phyloP scores from a whole-genome alignment of 2,113 vertebrate species.

The Cygnus atratus region DNA sequence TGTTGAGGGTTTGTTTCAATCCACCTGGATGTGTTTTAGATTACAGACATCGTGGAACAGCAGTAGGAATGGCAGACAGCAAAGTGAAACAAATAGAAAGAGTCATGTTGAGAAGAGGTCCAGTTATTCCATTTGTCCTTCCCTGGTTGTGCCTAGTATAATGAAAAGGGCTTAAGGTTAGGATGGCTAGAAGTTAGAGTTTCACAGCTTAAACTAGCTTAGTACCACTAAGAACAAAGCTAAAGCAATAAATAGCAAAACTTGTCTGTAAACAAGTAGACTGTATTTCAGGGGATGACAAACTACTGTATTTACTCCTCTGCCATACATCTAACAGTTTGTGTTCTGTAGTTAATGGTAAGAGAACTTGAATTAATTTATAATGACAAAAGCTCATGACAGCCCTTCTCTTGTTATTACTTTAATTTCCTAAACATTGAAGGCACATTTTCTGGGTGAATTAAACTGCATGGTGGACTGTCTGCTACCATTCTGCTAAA shows the following conservation, averaged over 20 bases:
- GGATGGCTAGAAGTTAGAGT: background rate
- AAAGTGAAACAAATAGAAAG: slow-evolving; percentile 48
- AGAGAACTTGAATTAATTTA: background rate
- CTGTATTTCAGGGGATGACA: background rate
- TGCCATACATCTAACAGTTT: background rate
- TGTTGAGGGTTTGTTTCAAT: slow-evolving; percentile 24
- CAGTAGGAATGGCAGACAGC: slow-evolving; percentile 53
- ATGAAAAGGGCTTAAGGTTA: background rate
- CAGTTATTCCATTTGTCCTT: slow-evolving; percentile 61
- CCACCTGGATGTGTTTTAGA: background rate
- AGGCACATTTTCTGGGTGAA: no score
- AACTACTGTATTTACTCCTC: background rate
- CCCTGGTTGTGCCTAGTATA: slow-evolving; percentile 11
- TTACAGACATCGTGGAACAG: slow-evolving; percentile 2
- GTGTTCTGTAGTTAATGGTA: background rate
- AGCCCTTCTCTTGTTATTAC: background rate
- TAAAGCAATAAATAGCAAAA: background rate
- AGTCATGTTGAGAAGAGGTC: slow-evolving; percentile 40
- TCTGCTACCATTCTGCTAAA: background rate
- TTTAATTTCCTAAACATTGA: no score
- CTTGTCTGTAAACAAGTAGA: background rate
- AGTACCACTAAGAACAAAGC: background rate
- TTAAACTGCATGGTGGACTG: background rate
- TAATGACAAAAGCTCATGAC: background rate
- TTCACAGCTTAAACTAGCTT: background rate